Percentiles rank a stretch among this genome's conserved stretches.
Conservation (phyloP, 2,888 invertebrate genomes). For the Fragum whitleyi region DNA sequence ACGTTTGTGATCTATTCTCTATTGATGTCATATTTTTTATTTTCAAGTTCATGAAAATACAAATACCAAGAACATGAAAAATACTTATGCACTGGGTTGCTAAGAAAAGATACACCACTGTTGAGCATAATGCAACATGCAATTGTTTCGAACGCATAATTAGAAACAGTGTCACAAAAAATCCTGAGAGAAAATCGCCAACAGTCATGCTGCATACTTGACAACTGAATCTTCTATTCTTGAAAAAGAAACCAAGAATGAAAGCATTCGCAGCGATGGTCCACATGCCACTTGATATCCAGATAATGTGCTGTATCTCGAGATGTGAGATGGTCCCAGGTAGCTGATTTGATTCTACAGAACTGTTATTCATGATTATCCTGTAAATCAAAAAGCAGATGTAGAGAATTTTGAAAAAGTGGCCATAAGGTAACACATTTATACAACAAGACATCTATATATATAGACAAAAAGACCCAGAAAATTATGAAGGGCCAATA, state of each 20-base stretch:
- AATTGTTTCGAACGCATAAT: not conserved
- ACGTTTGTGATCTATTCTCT: not conserved
- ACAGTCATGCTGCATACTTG: constrained; percentile 5
- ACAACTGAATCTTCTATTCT: not conserved
- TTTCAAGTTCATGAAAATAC: not conserved
- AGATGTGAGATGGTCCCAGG: not conserved
- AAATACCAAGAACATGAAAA: not conserved
- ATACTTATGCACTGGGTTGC: not conserved
- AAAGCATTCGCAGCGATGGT: not conserved
- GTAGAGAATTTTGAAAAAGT: too few species aligned
- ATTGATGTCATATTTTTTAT: not conserved
- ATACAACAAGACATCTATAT: too few species aligned
- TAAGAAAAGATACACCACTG: not conserved
- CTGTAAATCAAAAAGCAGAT: constrained; percentile 2
- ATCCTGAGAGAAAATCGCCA: not conserved
- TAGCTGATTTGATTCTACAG: not conserved
- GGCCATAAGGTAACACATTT: too few species aligned
- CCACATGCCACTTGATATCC: not conserved
- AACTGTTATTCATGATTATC: not conserved
- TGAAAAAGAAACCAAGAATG: not conserved
- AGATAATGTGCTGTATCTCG: not conserved
- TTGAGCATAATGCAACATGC: not conserved
- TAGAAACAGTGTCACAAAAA: not conserved
- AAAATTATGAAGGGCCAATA: too few species aligned
- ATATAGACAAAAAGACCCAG: too few species aligned